Evolutionary conservation across 2,113 vertebrate species (phyloP), one percentile per base, ranked within the genome.

Genomic region (Paramisgurnus dabryanus): DNA sequence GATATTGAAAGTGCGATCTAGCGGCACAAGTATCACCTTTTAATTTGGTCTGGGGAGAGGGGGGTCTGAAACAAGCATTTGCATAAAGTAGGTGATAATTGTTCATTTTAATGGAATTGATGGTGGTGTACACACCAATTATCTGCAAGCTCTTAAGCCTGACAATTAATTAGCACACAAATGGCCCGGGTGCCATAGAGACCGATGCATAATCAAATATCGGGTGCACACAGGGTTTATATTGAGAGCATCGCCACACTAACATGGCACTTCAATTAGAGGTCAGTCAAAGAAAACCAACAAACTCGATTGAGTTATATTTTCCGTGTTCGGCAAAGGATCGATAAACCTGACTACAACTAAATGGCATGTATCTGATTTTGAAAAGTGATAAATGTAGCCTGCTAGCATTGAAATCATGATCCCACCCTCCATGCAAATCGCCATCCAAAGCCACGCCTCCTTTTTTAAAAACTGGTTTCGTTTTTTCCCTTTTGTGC

Each of bases 91-190:
- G 79, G 70, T 81, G 79, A 83, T 85, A 85, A 85, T 83, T 83
- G 84, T 76, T 81, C 75, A 81, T 81, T 84, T 83, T 80, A 81
- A 80, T 85, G 84, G 74, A 83, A 83, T 83, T 83, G 74, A 85
- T 81, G 81, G 74, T 78, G 74, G 69, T 83, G 68, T 83, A 85
- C 84, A 85, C 78, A 83, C 73, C 81, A 82, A 85, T 85, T 83
- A 85, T 80, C 68, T 85, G 69, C 75, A 68, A 81, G 81, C 78
- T 81, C 81, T 85, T 85, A 83, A 78, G 84, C 81, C 69, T 80
- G 70, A 65, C 68, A 85, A 85, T 83, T 85, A 78, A 85, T 85
- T 85, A 85, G 79, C 58, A 68, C 75, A 79, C 79, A 81, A 81
- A 85, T 80, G 41, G 72, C 81, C 55, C n/a, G 5, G 8, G 75